These are phyloP conservation scores for Pachypsylla venusta DNA, from an alignment of 1,140 invertebrate genomes.

Conservation along the genomic window DNA sequence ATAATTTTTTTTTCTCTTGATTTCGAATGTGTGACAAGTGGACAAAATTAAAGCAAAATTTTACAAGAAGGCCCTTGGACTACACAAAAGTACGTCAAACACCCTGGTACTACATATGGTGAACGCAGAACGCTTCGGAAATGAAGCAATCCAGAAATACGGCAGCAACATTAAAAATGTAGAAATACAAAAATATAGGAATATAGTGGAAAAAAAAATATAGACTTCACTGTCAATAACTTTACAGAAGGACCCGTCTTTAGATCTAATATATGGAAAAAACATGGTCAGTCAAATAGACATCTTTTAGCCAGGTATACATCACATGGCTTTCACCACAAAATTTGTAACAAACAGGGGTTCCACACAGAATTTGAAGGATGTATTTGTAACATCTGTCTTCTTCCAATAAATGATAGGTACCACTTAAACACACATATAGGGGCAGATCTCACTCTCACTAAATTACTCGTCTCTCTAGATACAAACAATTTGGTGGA, in stretches of 20 bases:
- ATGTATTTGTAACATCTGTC: background rate
- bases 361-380: background rate
- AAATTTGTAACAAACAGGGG: background rate
- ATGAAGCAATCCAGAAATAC: background rate
- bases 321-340: background rate
- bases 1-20: no score
- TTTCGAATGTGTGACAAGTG: no score
- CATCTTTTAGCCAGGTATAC: background rate
- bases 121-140: background rate
- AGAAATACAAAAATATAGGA: background rate
- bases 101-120: constrained; percentile 4
- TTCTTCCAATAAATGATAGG: background rate
- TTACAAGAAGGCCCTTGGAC: background rate
- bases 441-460: background rate
- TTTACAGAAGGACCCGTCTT: background rate
- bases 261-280: background rate
- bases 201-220: background rate
- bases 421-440: constrained; percentile 1
- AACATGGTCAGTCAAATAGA: background rate
- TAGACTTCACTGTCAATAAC: background rate
- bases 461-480: background rate
- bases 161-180: background rate
- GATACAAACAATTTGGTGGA: no score
- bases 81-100: background rate
- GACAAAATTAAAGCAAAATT: constrained; percentile 6